These are phyloP conservation scores for Melanogrammus aeglefinus DNA, from an alignment of 2,797 vertebrate species.

Conservation along the genomic window DNA sequence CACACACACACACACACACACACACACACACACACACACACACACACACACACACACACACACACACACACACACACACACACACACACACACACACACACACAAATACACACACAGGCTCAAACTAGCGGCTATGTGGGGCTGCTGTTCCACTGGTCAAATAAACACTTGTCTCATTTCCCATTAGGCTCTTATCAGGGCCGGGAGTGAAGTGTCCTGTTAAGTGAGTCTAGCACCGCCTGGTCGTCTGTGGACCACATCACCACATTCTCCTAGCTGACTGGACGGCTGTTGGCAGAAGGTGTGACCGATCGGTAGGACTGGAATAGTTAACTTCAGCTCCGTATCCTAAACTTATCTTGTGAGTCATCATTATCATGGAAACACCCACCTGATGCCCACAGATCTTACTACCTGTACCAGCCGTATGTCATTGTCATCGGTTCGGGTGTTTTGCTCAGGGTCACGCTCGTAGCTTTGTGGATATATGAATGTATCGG, in stretches of 20 bases:
- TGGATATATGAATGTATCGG: too few species aligned
- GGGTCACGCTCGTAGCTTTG: too few species aligned
- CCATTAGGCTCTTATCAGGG: background rate
- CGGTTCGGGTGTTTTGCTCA: background rate
- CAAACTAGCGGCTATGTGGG: background rate
- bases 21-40: background rate
- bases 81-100: too few species aligned
- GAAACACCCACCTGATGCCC: background rate
- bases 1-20: too few species aligned
- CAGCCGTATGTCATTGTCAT: background rate
- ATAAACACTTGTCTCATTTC: background rate
- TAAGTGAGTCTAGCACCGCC: background rate
- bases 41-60: too few species aligned
- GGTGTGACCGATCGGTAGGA: background rate
- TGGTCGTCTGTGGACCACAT: background rate
- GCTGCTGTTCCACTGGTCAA: background rate
- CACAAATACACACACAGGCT: background rate
- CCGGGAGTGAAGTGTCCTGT: background rate
- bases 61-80: too few species aligned
- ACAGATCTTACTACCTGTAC: background rate
- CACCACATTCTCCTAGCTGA: background rate
- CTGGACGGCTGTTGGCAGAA: background rate
- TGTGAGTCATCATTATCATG: background rate
- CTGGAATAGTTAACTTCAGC: background rate
- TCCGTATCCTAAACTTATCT: background rate